Base-by-base conservation (phyloP, 1,140 invertebrate genomes). In the Drosophila ironensis region DNA sequence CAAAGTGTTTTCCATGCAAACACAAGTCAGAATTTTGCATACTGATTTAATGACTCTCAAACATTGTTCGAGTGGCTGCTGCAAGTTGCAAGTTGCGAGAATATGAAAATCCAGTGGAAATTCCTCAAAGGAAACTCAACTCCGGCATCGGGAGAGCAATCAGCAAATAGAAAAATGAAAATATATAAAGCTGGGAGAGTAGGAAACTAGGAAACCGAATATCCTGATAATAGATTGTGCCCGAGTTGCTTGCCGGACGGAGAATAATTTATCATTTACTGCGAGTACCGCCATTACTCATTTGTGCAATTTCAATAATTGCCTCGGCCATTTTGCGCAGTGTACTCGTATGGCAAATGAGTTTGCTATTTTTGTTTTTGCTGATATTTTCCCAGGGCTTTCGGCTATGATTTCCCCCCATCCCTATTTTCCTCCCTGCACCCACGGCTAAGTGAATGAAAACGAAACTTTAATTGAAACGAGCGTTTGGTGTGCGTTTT, bases 381-480 rank as follows among this genome's bases (percentile, higher is more conserved):
- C 12, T 35, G n/a, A 1, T 17, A 2, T 3, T 9, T 38, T 16
- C 9, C 20, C 3, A 6, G 25, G 25, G 16, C 9, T 7, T 28
- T 41, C 4, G 3, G 20, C 9, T 1, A 3, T 17, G n/a, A 12
- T 4, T 5, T 22, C 8, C 4, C 16, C 27, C 16, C 14, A 19
- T 4, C 0, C 11, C 17, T 12, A 11, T 24, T 27, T 16, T 9
- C 17, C 17, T 19, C 14, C 16, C 30, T 17, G n/a, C 14, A 12
- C 38, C 20, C 5, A 5, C 19, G 11, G 35, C 54, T 86, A 77
- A 82, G 73, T 82, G 77, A 84, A 84, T 84, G 80, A 86, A 84
- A 84, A 42, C 59, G 80, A 86, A 86, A 84, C 69, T 86, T 78
- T 84, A 84, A 84, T 84, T 84, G 78, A 84, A 84, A 78, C 41